Evolutionary conservation across 2,797 vertebrate genomes (phyloP).

Genomic region (Ptychobarbus kaznakovi): DNA sequence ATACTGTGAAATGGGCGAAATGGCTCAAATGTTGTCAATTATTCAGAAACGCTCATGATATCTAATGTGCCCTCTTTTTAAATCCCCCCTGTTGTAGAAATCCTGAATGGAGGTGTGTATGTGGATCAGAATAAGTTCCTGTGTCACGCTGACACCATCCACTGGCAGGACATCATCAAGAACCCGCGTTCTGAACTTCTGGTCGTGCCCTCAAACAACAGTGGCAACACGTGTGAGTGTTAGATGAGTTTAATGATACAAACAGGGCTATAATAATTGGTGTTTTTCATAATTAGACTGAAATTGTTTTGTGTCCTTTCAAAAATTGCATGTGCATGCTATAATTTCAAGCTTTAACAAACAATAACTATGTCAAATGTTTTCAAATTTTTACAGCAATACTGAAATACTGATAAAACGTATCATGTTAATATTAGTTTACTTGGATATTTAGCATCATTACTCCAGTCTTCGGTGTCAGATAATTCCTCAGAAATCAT

Average conservation of each 20-base stretch:
- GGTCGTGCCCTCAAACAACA: constrained; percentile 93
- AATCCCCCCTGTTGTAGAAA: constrained; percentile 80
- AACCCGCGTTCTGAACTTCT: constrained; percentile 93
- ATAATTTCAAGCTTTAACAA: not conserved
- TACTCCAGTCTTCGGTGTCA: not conserved
- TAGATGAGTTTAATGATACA: not conserved
- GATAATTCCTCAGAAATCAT: not conserved
- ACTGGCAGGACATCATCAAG: constrained; percentile 96
- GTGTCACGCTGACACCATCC: constrained; percentile 95
- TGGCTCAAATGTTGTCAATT: not conserved
- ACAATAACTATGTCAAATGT: not conserved
- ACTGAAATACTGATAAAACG: not conserved
- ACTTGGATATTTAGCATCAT: not conserved
- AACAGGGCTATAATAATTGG: not conserved
- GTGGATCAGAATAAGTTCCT: constrained; percentile 98
- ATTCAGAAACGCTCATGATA: not conserved
- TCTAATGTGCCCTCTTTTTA: not conserved
- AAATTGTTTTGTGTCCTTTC: not conserved
- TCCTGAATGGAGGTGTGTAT: constrained; percentile 94
- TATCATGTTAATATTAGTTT: not conserved
- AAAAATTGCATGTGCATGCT: not conserved
- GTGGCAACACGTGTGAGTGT: constrained; percentile 85
- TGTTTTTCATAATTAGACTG: not conserved
- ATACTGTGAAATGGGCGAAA: not conserved
- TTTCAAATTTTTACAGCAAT: not conserved